These are phyloP conservation scores for Cirrhinus molitorella DNA, from an alignment of 2,797 vertebrate species.

Conservation along the genomic window DNA sequence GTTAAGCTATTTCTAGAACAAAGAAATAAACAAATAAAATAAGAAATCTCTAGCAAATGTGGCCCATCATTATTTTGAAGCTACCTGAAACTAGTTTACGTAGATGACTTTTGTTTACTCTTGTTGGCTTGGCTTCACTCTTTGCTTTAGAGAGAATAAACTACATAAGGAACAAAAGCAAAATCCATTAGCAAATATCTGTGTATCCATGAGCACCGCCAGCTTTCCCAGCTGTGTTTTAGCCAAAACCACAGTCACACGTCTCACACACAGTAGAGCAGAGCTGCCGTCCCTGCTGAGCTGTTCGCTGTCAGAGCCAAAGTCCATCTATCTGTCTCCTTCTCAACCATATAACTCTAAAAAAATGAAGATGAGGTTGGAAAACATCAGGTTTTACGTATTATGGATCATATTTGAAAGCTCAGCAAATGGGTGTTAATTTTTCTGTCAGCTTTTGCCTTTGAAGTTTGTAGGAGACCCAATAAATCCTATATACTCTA, in stretches of 20 bases:
- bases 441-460: constrained; percentile 11
- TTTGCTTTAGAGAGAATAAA: constrained; percentile 40
- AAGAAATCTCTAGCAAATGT: neutral
- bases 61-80: neutral
- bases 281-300: constrained; percentile 25
- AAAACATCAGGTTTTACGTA: constrained; percentile 40
- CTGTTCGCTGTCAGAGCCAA: constrained; percentile 28
- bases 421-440: constrained; percentile 18
- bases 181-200: constrained; percentile 37
- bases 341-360: constrained; percentile 27
- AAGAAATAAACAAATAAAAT: neutral
- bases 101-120: neutral
- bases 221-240: constrained; percentile 38
- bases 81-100: neutral
- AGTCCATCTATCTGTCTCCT: constrained; percentile 25
- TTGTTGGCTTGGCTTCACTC: constrained; percentile 20
- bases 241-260: constrained; percentile 54
- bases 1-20: neutral
- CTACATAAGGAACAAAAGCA: constrained; percentile 39
- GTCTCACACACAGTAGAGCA: constrained; percentile 39
- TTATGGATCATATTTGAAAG: neutral
- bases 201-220: constrained; percentile 27
- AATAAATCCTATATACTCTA: constrained; percentile 24
- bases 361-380: constrained; percentile 47
- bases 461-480: constrained; percentile 11